Evolutionary conservation across 1,140 invertebrate species (phyloP).

Genomic region (Bombus turneri): DNA sequence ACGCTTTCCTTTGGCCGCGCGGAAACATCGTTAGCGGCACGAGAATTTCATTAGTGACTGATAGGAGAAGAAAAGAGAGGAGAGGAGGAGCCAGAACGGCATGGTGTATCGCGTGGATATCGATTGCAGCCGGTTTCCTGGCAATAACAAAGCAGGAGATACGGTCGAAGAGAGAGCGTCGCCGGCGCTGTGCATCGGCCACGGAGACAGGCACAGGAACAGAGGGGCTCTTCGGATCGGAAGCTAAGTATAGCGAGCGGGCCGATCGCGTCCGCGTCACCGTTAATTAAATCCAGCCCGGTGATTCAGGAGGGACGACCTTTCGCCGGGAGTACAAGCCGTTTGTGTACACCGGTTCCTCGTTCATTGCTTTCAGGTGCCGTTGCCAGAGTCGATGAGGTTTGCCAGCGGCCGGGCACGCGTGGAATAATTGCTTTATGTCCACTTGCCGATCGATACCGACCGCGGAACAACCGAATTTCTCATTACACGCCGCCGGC

Average conservation of each 20-base stretch:
- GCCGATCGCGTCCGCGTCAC: constrained; percentile 56
- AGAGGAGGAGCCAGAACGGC: too few species aligned
- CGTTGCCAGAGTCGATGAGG: constrained; percentile 48
- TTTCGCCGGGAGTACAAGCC: constrained; percentile 54
- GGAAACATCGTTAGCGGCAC: too few species aligned
- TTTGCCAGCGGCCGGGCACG: constrained; percentile 42
- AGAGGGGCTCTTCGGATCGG: constrained; percentile 35
- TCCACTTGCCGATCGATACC: constrained; percentile 35
- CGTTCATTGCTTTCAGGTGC: constrained; percentile 54
- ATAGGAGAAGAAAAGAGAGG: background rate
- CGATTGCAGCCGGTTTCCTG: constrained; percentile 46
- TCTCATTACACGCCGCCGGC: constrained; percentile 45
- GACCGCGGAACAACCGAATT: constrained; percentile 52
- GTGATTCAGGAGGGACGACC: constrained; percentile 65
- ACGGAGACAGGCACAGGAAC: constrained; percentile 3
- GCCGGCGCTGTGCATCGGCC: background rate
- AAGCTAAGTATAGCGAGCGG: constrained; percentile 63
- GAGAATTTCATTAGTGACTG: constrained; percentile 12
- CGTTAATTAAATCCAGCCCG: constrained; percentile 67
- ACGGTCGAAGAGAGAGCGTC: constrained; percentile 28
- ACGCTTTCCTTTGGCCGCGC: background rate
- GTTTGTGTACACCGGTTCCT: constrained; percentile 47
- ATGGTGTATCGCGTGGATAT: constrained; percentile 13
- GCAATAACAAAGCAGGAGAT: constrained; percentile 49
- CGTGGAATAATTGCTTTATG: constrained; percentile 62